phyloP scores from a whole-genome alignment of 1,140 invertebrate species.

The Pararge aegeria region DNA sequence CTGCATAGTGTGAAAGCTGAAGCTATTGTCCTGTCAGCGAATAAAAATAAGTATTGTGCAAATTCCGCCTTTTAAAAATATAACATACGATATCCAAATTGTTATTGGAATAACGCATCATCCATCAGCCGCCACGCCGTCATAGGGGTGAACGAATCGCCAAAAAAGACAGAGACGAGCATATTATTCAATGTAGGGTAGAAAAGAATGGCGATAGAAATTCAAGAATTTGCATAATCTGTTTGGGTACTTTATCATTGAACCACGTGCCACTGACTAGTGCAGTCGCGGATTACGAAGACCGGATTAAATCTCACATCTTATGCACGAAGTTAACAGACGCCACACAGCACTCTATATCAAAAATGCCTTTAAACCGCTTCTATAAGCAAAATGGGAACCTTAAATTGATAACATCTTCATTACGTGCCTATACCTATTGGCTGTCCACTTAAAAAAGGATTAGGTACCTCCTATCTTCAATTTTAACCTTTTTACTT shows the following conservation, averaged over 20 bases:
- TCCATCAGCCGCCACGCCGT: conserved; percentile 70
- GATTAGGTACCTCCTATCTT: no score
- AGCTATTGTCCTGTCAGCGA: background rate
- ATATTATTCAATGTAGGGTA: conserved; percentile 29
- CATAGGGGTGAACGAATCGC: conserved; percentile 62
- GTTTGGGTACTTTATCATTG: conserved; percentile 76
- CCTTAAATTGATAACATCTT: no score
- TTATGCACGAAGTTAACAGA: background rate
- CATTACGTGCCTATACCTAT: no score
- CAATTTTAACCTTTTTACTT: no score
- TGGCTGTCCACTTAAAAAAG: no score
- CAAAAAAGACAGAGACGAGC: conserved; percentile 40
- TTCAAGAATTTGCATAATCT: conserved; percentile 78
- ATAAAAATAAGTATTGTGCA: conserved; percentile 6
- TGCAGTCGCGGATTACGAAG: conserved; percentile 73
- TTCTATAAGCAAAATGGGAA: no score
- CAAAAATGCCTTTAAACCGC: background rate
- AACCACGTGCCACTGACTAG: conserved; percentile 78
- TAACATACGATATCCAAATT: conserved; percentile 71
- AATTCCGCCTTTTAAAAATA: conserved; percentile 59
- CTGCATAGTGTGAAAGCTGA: background rate
- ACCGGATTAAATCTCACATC: conserved; percentile 55
- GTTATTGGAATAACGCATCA: conserved; percentile 78
- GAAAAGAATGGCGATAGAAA: conserved; percentile 55
- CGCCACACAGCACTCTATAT: background rate